Base-by-base conservation (phyloP, 1,140 invertebrate species). In the Stratiolaelaps scimitus region DNA sequence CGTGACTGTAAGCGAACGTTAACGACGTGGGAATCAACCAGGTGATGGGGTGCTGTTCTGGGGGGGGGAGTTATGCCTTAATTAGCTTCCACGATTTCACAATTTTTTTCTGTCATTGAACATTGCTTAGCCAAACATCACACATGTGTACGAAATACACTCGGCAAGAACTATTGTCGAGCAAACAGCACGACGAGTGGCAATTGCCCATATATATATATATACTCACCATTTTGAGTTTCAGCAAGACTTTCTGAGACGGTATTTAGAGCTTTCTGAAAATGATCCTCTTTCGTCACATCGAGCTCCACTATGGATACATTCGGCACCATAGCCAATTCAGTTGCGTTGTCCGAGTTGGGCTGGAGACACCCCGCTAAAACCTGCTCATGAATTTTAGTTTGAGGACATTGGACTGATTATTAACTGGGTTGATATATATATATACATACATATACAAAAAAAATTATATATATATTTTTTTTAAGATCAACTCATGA, bases 361-460 rank as follows among this genome's bases (percentile, higher is more conserved):
- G 77, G 76, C 7, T 79, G 71, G 26, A 87, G 77, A 73, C 88
- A 85, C 2, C 84, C 83, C 15, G 87, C 87, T 68, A 74, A 80
- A 10, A 80, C 79, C 29, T 70, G 5, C n/a, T n/a, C n/a, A n/a
- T n/a, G n/a, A n/a, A n/a, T n/a, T n/a, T n/a, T n/a, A n/a, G n/a
- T n/a, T n/a, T n/a, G n/a, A n/a, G n/a, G n/a, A n/a, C n/a, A n/a
- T n/a, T n/a, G n/a, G n/a, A n/a, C n/a, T n/a, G n/a, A n/a, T n/a
- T n/a, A n/a, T n/a, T n/a, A n/a, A n/a, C n/a, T n/a, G n/a, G n/a
- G n/a, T n/a, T n/a, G n/a, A n/a, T n/a, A n/a, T n/a, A n/a, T n/a
- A n/a, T n/a, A n/a, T n/a, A n/a, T n/a, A n/a, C n/a, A n/a, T n/a
- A n/a, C n/a, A n/a, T n/a, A n/a, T n/a, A n/a, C n/a, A n/a, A n/a